Percentiles rank a stretch among this genome's conserved stretches.
Conservation (phyloP, 1,140 invertebrate species). For the Samia ricini region DNA sequence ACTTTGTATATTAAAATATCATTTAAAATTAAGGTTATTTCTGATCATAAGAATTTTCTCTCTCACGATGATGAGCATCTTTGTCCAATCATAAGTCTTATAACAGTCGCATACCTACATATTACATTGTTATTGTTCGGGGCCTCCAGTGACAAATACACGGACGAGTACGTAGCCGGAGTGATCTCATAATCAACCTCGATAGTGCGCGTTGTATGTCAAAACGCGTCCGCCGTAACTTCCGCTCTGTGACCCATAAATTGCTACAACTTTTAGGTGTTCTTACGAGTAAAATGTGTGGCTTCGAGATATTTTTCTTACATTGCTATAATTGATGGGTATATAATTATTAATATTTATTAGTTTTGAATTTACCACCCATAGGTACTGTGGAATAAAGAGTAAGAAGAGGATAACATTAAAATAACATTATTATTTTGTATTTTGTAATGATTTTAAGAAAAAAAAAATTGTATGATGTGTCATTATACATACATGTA, state of each 20-base stretch:
- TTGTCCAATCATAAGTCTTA: slow-evolving; percentile 37
- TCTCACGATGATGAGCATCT: neutral
- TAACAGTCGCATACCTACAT: slow-evolving; percentile 24
- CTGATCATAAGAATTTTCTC: neutral
- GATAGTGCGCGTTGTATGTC: slow-evolving; percentile 62
- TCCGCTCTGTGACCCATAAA: slow-evolving; percentile 53
- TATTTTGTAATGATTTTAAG: no score
- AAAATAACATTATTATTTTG: no score
- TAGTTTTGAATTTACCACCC: no score
- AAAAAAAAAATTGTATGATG: no score
- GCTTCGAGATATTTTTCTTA: neutral
- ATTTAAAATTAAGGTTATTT: no score
- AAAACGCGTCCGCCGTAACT: slow-evolving; percentile 53
- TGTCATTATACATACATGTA: no score
- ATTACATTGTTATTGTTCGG: neutral
- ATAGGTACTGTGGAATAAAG: no score
- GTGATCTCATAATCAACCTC: slow-evolving; percentile 44
- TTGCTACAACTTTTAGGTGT: slow-evolving; percentile 34
- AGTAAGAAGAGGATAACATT: no score
- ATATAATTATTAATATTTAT: no score
- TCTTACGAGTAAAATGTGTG: neutral
- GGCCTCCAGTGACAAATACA: neutral
- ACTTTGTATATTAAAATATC: no score
- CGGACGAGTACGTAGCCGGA: neutral
- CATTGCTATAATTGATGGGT: no score